A percentile compares a stretch with the other conserved stretches of the same genome.
Evolutionary conservation across 2,888 invertebrate species (phyloP).

Genomic region (Lutraria lutraria): DNA sequence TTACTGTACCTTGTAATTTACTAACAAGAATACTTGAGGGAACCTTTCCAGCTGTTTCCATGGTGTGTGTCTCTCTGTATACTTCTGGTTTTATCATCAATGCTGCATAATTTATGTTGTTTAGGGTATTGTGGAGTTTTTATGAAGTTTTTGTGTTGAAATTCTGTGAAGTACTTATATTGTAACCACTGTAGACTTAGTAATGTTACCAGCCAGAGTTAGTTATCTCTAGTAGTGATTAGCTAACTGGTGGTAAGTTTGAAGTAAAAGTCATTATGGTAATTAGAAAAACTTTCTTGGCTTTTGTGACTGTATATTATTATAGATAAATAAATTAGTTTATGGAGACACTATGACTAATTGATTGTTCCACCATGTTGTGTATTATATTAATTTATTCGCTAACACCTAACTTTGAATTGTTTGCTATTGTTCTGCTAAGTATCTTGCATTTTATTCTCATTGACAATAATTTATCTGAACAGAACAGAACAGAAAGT

Average conservation of each 20-base stretch:
- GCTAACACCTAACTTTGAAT: too few species aligned
- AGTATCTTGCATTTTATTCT: too few species aligned
- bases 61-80: background rate
- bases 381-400: too few species aligned
- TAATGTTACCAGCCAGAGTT: background rate
- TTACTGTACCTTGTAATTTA: background rate
- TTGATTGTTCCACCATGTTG: too few species aligned
- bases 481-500: too few species aligned
- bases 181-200: background rate
- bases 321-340: background rate
- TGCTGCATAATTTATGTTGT: background rate
- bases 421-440: too few species aligned
- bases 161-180: constrained; percentile 2
- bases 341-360: too few species aligned
- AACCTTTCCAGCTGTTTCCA: background rate
- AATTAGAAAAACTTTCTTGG: background rate
- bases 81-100: background rate
- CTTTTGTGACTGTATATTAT: background rate
- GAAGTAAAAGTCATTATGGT: background rate
- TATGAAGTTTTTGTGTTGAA: background rate
- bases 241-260: background rate
- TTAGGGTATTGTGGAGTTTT: background rate
- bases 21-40: background rate
- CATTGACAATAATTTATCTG: too few species aligned
- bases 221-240: background rate